phyloP scores from a whole-genome alignment of 2,113 vertebrate species.

The Oreochromis niloticus region DNA sequence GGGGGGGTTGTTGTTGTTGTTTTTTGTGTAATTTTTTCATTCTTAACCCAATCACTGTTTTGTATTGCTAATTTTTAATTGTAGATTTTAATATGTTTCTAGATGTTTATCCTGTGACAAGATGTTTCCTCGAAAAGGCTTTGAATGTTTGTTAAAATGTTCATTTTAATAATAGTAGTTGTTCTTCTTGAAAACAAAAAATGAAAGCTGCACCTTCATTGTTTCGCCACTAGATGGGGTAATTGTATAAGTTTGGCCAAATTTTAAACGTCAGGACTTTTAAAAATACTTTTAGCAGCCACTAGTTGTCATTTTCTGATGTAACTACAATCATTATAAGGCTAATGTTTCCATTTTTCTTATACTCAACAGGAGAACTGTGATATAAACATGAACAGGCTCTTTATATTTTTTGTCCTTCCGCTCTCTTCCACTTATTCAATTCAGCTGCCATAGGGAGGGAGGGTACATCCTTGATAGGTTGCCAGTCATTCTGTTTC shows the following conservation, averaged over 20 bases:
- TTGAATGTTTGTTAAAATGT: neutral
- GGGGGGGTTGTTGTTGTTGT: neutral
- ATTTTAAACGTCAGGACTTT: neutral
- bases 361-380: neutral
- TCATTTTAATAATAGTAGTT: neutral
- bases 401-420: neutral
- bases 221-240: slow-evolving; percentile 21
- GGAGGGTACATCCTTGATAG: neutral
- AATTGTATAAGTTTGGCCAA: neutral
- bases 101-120: neutral
- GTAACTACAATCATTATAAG: neutral
- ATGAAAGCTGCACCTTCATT: neutral
- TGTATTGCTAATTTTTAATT: neutral
- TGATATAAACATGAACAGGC: neutral
- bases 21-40: neutral
- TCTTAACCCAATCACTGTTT: neutral
- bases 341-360: neutral
- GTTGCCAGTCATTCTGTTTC: neutral
- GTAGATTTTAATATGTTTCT: neutral
- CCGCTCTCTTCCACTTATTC: neutral
- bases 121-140: neutral
- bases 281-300: neutral
- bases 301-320: neutral
- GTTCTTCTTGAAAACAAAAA: neutral
- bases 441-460: neutral